These are phyloP conservation scores for Morus bassanus DNA, from an alignment of 2,797 vertebrate genomes.

Conservation along the genomic window DNA sequence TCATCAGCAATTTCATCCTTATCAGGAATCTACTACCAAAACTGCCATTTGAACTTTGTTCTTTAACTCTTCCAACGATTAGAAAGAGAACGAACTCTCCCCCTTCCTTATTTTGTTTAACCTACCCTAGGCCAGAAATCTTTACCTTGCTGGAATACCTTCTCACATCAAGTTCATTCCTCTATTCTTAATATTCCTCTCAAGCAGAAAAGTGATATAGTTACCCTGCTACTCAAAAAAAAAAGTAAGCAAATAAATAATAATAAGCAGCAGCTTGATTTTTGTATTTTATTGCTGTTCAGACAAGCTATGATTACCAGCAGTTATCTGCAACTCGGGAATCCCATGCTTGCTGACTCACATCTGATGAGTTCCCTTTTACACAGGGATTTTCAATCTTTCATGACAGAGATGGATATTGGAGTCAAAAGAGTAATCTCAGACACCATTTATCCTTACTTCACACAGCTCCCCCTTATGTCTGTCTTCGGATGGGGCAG, in stretches of 20 bases:
- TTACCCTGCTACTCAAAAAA: background rate
- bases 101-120: background rate
- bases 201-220: background rate
- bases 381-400: background rate
- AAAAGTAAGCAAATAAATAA: background rate
- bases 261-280: background rate
- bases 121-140: background rate
- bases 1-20: background rate
- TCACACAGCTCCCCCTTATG: conserved; percentile 34
- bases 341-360: background rate
- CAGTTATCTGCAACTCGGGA: background rate
- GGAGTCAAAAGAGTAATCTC: background rate
- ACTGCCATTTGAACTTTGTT: background rate
- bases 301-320: background rate
- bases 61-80: background rate
- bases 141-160: background rate
- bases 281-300: background rate
- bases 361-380: background rate
- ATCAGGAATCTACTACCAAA: background rate
- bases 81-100: background rate
- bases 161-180: background rate
- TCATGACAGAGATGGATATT: background rate
- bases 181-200: background rate
- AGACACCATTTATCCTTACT: background rate
- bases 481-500: background rate